phyloP scores from a whole-genome alignment of 2,888 invertebrate genomes.

The Drosophila ezoana region DNA sequence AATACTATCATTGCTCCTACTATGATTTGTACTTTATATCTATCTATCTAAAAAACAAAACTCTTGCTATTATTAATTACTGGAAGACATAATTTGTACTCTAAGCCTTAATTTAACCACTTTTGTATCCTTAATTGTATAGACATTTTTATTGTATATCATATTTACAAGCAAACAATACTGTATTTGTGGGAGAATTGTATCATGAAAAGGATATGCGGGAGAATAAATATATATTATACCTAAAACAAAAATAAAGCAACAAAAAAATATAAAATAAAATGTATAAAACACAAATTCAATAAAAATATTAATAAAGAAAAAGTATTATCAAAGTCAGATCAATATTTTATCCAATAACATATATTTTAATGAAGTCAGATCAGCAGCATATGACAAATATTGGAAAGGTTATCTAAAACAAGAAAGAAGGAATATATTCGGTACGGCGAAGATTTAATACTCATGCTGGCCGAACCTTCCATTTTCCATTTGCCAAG shows the following conservation, averaged over 20 bases:
- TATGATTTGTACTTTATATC: conserved; percentile 60
- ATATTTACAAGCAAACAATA: conserved; percentile 64
- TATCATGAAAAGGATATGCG: conserved; percentile 76
- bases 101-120: conserved; percentile 69
- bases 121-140: conserved; percentile 79
- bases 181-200: conserved; percentile 71
- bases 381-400: background rate
- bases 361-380: background rate
- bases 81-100: conserved; percentile 72
- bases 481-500: no score
- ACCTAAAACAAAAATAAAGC: conserved; percentile 41
- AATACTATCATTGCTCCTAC: conserved; percentile 50
- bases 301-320: conserved; percentile 77
- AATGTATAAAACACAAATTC: conserved; percentile 74
- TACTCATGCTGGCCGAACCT: no score
- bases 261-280: conserved; percentile 43
- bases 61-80: conserved; percentile 59
- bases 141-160: conserved; percentile 72
- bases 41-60: conserved; percentile 45
- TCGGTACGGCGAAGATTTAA: no score
- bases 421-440: no score
- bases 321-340: conserved; percentile 72
- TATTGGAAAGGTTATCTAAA: no score
- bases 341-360: background rate
- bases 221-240: conserved; percentile 67